Base-by-base conservation (phyloP, 1,140 invertebrate genomes). In the Oryctes rhinoceros region DNA sequence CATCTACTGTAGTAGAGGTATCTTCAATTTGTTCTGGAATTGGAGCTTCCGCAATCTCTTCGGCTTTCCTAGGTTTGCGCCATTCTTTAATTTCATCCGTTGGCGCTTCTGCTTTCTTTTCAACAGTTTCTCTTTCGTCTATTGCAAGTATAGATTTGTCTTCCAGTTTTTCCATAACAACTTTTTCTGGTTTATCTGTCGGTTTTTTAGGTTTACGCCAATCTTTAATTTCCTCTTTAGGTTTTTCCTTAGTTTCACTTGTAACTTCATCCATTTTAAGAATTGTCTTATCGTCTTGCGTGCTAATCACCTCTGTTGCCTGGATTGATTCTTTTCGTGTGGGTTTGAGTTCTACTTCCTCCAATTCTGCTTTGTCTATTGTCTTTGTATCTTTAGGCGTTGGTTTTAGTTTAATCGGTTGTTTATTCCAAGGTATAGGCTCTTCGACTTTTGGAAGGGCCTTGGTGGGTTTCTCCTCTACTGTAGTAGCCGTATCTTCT, bases 141-240 rank as follows among this genome's bases (percentile, higher is more conserved):
- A 82, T 10, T 44, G 44, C 85, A 81, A 86, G 84, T 5, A 88
- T 87, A 48, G 89, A 83, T n/a, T 85, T 83, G 48, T 87, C 86
- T 81, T 89, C 88, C 81, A 87, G 5, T 44, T 44, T 44, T 44
- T 44, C 39, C 5, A 44, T 39, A 39, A 39, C 9, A 44, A 7
- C 9, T 3, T 5, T 10, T 44, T 78, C 44, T 71, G n/a, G 20
- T 44, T 71, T 35, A 11, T 35, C 13, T 81, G 81, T 71, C 37
- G 53, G 53, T 3, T 59, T 59, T 18, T n/a, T 59, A n/a, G 86
- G 35, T 86, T 84, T 83, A 9, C 49, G 39, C 49, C 47, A 35
- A 13, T 78, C 47, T 78, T 48, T 78, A 53, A 20, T 18, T 10
- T 53, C 47, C 3, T 53, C 30, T 78, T 59, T 59, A 74, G 47